phyloP scores from a whole-genome alignment of 2,888 invertebrate species.

The Amphimallon solstitiale region DNA sequence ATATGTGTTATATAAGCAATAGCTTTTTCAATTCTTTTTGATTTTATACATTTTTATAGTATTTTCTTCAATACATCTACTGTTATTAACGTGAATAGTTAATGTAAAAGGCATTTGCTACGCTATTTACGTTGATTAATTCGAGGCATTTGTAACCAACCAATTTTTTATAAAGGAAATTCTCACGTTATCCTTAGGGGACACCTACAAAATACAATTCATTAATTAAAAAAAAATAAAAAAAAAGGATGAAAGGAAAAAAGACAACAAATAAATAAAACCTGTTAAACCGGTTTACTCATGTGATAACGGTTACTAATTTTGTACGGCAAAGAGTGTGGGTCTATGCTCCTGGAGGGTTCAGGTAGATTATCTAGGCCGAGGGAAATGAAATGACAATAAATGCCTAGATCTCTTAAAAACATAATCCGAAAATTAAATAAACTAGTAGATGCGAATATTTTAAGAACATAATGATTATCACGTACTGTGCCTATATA shows the following conservation, averaged over 20 bases:
- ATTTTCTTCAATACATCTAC: too few species aligned
- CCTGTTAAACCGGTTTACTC: slow-evolving; percentile 31
- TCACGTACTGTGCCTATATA: too few species aligned
- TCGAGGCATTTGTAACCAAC: too few species aligned
- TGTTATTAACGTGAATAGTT: too few species aligned
- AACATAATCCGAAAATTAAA: slow-evolving; percentile 24
- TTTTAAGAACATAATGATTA: too few species aligned
- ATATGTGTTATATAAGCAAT: too few species aligned
- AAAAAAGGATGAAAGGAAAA: too few species aligned
- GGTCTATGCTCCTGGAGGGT: slow-evolving; percentile 2
- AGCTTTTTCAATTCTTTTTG: too few species aligned
- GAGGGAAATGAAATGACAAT: slow-evolving; percentile 4
- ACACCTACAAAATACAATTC: slow-evolving; percentile 23
- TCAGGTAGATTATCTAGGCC: slow-evolving; percentile 15
- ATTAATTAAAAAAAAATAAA: slow-evolving; percentile 10
- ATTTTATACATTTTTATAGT: too few species aligned
- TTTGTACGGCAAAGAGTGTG: not conserved
- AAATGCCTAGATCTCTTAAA: not conserved
- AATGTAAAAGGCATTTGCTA: too few species aligned
- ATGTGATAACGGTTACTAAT: slow-evolving; percentile 18
- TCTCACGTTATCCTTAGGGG: not conserved
- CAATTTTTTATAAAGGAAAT: too few species aligned
- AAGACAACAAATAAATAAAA: slow-evolving; percentile 3
- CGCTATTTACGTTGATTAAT: too few species aligned
- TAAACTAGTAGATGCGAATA: not conserved